Evolutionary conservation across 2,888 invertebrate species (phyloP).

Genomic region (Volucella inflata): DNA sequence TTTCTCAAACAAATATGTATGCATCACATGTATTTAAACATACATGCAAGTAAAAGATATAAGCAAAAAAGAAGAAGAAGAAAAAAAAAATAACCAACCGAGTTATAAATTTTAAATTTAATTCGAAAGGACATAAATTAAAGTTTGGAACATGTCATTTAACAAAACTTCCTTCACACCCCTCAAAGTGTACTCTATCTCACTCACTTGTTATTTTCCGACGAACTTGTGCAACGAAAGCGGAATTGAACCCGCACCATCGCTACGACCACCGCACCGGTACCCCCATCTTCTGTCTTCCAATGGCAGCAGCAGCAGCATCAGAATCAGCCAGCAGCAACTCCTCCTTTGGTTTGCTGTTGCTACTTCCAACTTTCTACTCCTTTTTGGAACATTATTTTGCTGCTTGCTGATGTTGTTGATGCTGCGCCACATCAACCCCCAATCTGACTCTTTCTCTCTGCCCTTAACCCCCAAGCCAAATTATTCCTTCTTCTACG

Average conservation of each 20-base stretch:
- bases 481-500: constrained; percentile 69
- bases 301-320: constrained; percentile 25
- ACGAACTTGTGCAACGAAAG: constrained; percentile 70
- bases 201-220: constrained; percentile 64
- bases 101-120: constrained; percentile 83
- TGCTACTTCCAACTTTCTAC: constrained; percentile 59
- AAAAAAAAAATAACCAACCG: constrained; percentile 39
- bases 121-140: constrained; percentile 84
- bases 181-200: constrained; percentile 31
- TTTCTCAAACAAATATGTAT: constrained; percentile 56
- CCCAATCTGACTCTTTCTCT: constrained; percentile 51
- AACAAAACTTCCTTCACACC: constrained; percentile 78
- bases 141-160: constrained; percentile 84
- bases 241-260: constrained; percentile 50
- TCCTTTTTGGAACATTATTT: constrained; percentile 67
- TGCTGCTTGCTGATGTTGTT: constrained; percentile 73
- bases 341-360: constrained; percentile 64
- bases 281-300: constrained; percentile 17
- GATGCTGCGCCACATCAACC: constrained; percentile 60
- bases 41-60: constrained; percentile 21
- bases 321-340: constrained; percentile 22
- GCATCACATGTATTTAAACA: not conserved
- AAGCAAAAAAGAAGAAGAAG: constrained; percentile 7
- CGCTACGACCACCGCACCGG: not conserved
- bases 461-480: constrained; percentile 72